Percentiles rank a stretch among this genome's conserved stretches.
These are phyloP conservation scores for Trissolcus basalis DNA, from an alignment of 1,140 invertebrate species.

Conservation along the genomic window DNA sequence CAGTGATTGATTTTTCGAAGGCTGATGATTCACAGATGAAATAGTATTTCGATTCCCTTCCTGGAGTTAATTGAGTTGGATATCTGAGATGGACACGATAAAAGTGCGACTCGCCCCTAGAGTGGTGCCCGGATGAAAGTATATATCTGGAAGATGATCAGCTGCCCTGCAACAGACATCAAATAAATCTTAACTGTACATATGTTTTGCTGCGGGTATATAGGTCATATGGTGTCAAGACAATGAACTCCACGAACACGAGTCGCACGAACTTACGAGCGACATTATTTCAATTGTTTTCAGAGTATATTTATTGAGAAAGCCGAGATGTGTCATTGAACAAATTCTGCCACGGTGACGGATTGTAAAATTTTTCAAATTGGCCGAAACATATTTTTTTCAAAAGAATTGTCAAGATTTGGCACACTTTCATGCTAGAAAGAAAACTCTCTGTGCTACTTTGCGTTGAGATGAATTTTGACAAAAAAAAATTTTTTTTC, in stretches of 20 bases:
- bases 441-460: too few species aligned
- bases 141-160: conserved; percentile 1
- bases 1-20: conserved; percentile 22
- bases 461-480: too few species aligned
- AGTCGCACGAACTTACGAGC: too few species aligned
- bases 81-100: neutral
- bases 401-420: too few species aligned
- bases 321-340: too few species aligned
- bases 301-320: too few species aligned
- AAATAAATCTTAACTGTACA: neutral
- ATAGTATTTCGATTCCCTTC: conserved; percentile 14
- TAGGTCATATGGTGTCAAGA: conserved; percentile 4
- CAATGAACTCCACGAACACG: neutral
- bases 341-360: too few species aligned
- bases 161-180: neutral
- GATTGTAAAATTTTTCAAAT: too few species aligned
- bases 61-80: neutral
- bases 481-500: too few species aligned
- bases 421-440: too few species aligned
- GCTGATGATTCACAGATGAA: conserved; percentile 26
- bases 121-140: neutral
- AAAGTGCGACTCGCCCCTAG: neutral
- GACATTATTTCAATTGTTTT: too few species aligned
- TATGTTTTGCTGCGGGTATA: neutral
- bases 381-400: too few species aligned